phyloP scores from a whole-genome alignment of 2,797 vertebrate species.

The Protonibea diacanthus region DNA sequence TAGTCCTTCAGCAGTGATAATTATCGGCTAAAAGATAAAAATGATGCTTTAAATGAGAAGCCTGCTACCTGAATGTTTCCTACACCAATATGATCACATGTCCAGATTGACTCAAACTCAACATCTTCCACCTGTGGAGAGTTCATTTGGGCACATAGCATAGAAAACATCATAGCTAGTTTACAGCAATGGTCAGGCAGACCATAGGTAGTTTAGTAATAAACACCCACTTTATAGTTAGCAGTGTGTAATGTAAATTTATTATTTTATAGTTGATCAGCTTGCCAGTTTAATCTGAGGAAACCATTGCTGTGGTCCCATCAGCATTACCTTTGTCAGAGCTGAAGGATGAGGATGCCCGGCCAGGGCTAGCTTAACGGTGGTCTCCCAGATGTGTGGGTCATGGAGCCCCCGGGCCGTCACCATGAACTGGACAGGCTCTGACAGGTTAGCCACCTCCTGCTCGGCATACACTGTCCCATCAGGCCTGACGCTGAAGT shows the following conservation, averaged over 20 bases:
- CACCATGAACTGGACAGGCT: conserved; percentile 91
- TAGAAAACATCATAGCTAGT: background rate
- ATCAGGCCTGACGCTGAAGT: conserved; percentile 90
- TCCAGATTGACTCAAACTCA: background rate
- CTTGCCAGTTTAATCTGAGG: background rate
- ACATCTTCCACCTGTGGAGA: background rate
- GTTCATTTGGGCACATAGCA: background rate
- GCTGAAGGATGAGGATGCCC: conserved; percentile 84
- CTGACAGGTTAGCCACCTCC: conserved; percentile 88
- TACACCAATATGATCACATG: background rate
- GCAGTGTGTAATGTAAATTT: background rate
- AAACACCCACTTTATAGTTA: background rate
- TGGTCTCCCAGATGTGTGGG: conserved; percentile 89
- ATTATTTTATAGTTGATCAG: background rate
- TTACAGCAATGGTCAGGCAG: background rate
- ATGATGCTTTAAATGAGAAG: background rate
- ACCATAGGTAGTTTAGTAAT: background rate
- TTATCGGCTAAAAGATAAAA: background rate
- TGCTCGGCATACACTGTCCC: conserved; percentile 89
- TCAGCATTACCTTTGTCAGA: conserved; percentile 80
- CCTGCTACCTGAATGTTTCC: background rate
- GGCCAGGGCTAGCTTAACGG: conserved; percentile 89
- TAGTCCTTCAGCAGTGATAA: background rate
- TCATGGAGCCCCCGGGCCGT: conserved; percentile 85
- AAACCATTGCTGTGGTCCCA: background rate